Evolutionary conservation across 1,140 invertebrate species (phyloP).

Genomic region (Magallana angulata): DNA sequence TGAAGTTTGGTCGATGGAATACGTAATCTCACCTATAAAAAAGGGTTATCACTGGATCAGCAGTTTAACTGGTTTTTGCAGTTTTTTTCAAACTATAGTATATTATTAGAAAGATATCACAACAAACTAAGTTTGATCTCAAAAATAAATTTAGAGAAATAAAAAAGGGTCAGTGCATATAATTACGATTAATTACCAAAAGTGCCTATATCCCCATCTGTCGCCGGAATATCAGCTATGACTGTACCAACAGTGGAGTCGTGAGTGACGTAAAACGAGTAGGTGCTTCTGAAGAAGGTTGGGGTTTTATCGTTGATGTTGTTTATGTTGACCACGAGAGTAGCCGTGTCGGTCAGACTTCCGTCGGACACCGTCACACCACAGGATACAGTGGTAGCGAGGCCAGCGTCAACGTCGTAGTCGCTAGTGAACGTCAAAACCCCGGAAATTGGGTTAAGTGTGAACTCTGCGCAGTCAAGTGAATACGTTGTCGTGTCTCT

Average conservation of each 20-base stretch:
- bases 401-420: slow-evolving; percentile 51
- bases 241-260: slow-evolving; percentile 6
- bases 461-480: slow-evolving; percentile 39
- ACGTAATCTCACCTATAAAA: background rate
- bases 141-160: too few species aligned
- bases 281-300: slow-evolving; percentile 29
- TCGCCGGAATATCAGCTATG: slow-evolving; percentile 36
- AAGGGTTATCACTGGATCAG: too few species aligned
- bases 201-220: slow-evolving; percentile 45
- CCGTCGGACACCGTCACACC: slow-evolving; percentile 53
- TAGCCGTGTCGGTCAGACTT: slow-evolving; percentile 44
- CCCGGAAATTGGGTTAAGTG: background rate
- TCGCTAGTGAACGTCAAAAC: background rate
- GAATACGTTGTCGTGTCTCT: slow-evolving; percentile 46
- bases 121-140: too few species aligned
- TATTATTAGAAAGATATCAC: too few species aligned
- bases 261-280: background rate
- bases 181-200: too few species aligned
- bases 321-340: slow-evolving; percentile 47
- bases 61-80: too few species aligned
- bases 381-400: slow-evolving; percentile 41
- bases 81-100: too few species aligned
- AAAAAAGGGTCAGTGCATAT: too few species aligned
- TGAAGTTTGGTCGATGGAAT: slow-evolving; percentile 4
- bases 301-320: slow-evolving; percentile 61